Evolutionary conservation across 2,797 vertebrate species (phyloP), one percentile per base, ranked within the genome.

Genomic region (Enoplosus armatus): DNA sequence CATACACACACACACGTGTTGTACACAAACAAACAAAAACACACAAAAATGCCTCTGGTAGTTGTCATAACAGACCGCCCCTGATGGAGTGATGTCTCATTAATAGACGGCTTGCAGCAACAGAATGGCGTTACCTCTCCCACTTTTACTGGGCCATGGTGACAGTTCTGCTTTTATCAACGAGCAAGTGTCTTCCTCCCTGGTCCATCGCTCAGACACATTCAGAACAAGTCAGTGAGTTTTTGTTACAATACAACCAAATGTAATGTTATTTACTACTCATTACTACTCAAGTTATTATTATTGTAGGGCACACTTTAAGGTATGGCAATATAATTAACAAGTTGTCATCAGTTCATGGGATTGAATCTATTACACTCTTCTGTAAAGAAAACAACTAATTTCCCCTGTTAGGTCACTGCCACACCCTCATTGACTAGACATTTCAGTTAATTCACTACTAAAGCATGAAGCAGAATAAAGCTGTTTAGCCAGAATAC

Each of bases 21-120:
- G 10, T 37, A 53, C 29, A 80, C 68, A 84, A 70, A 80, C 64
- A 86, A 77, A 83, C 65, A 79, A 51, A 79, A 58, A 31, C 5
- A 55, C 77, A 75, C 50, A 60, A 56, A 72, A 84, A 74, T 75
- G 90, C 90, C 90, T 84, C 84, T 62, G 88, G 88, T 92, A 84
- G 84, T 87, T 93, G 91, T 94, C 90, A 91, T 89, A 88, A 85
- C 84, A 84, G 67, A 79, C 87, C 83, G 79, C 68, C 79, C 58
- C 82, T 83, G 91, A 91, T 87, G 68, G 90, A 92, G 80, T 87
- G 88, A 92, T 87, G 90, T 84, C 87, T 94, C 90, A 91, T 92
- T 93, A 93, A 87, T 86, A 85, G 87, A 84, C 35, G 18, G 86
- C 90, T 90, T 43, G 81, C 80, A 92, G 92, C 87, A 80, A 87